Evolutionary conservation across 2,888 invertebrate genomes (phyloP).

Genomic region (Mallateleia sp.): DNA sequence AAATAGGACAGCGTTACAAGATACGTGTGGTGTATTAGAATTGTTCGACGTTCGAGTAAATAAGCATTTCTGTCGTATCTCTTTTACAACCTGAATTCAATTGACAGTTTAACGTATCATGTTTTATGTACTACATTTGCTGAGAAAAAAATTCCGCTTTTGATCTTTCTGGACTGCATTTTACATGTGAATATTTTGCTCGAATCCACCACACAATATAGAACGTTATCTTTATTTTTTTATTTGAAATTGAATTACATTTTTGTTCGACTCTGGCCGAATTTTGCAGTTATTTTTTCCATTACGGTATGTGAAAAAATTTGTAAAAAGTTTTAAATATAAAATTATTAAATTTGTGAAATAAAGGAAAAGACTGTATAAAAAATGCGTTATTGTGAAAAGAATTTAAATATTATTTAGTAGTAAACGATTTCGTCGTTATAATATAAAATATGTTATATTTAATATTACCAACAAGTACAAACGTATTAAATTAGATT

Average conservation of each 20-base stretch:
- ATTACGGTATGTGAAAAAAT: constrained; percentile 1
- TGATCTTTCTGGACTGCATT: constrained; percentile 27
- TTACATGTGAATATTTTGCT: constrained; percentile 22
- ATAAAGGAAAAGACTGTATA: background rate
- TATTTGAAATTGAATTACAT: constrained; percentile 44
- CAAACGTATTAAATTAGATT: no score
- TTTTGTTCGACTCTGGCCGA: constrained; percentile 28
- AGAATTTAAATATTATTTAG: no score
- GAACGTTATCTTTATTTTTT: constrained; percentile 44
- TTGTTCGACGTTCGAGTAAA: no score
- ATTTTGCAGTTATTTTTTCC: constrained; percentile 28
- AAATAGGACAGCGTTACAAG: no score
- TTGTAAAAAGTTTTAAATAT: background rate
- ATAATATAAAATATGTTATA: no score
- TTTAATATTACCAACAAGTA: no score
- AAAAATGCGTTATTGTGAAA: no score
- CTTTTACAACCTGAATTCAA: constrained; percentile 29
- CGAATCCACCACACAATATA: constrained; percentile 24
- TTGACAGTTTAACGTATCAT: constrained; percentile 34
- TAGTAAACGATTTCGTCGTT: no score
- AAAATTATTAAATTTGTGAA: constrained; percentile 1
- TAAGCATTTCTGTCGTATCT: background rate
- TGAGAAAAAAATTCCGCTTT: constrained; percentile 22
- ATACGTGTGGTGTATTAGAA: no score
- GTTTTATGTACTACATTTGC: constrained; percentile 24